Evolutionary conservation across 2,113 vertebrate genomes (phyloP).

Genomic region (Microcebus murinus): DNA sequence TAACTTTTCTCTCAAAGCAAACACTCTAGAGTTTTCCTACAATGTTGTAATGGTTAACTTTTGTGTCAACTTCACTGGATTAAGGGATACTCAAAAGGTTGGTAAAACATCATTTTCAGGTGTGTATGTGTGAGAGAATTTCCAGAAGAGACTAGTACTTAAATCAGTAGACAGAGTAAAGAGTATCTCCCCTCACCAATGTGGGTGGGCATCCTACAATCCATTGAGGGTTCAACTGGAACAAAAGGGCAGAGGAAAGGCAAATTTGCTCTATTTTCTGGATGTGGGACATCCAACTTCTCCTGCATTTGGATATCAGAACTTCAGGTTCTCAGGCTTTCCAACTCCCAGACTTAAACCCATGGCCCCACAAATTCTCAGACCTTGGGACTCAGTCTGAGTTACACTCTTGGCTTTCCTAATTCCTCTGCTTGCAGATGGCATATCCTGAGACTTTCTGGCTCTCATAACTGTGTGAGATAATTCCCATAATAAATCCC

Average conservation of each 20-base stretch:
- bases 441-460: not conserved
- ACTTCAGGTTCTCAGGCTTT: not conserved
- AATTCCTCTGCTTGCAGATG: not conserved
- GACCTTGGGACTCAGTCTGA: not conserved
- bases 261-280: not conserved
- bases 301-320: not conserved
- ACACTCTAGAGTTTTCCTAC: not conserved
- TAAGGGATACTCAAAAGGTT: not conserved
- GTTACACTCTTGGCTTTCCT: not conserved
- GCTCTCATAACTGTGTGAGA: not conserved
- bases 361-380: not conserved
- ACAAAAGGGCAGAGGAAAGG: not conserved
- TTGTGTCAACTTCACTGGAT: not conserved
- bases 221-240: not conserved
- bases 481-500: not conserved
- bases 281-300: not conserved
- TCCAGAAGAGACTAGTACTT: not conserved
- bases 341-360: not conserved
- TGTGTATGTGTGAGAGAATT: not conserved
- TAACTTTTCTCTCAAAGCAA: not conserved
- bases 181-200: not conserved
- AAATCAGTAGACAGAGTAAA: not conserved
- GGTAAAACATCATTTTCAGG: not conserved
- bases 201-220: no score
- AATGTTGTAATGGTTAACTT: not conserved